Base-by-base conservation (phyloP, 1,140 invertebrate genomes). In the Ectropis grisescens region DNA sequence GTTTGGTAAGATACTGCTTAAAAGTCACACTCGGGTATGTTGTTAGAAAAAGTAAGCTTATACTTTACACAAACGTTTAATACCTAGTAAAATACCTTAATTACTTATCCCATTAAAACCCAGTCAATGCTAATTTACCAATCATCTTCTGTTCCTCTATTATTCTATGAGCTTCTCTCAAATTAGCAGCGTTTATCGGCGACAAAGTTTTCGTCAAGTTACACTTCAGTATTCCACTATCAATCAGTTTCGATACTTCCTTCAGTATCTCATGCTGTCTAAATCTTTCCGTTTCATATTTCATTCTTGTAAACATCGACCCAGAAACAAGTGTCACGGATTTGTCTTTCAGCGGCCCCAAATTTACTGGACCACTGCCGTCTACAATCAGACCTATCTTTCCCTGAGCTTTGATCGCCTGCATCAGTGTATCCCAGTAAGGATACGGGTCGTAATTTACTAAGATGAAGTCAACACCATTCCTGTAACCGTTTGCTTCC, bases 361-460 rank as follows among this genome's bases (percentile, higher is more conserved):
- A 32, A 26, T 80, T 68, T n/a, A 71, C 53, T 8, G 58, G 40
- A 12, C 60, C 67, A 46, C 60, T 69, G 32, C 64, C 62, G 15
- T 80, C 71, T 6, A 72, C 71, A 26, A 80, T 41, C 5, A 75
- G 38, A 41, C 71, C 76, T 25, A 80, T 80, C 33, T 44, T 72
- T 2, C 75, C 71, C 33, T 76, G 67, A 12, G 71, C 61, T 34
- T 75, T 80, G 9, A 68, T 70, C 13, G 42, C 49, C 41, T 58
- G 54, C 56, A 71, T 75, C 26, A 80, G 33, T 2, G 55, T 66
- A 28, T 75, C 44, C 75, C 75, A 80, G 23, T 76, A 80, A 24
- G 68, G 68, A 36, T 46, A 67, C 3, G 75, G 71, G 45, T 80
- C 71, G 43, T 65, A 76, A 27, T 80, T 76, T 0, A 68, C 61